Percentiles rank a stretch among this genome's conserved stretches.
phyloP scores from a whole-genome alignment of 2,113 vertebrate genomes.

The Nothocercus julius region DNA sequence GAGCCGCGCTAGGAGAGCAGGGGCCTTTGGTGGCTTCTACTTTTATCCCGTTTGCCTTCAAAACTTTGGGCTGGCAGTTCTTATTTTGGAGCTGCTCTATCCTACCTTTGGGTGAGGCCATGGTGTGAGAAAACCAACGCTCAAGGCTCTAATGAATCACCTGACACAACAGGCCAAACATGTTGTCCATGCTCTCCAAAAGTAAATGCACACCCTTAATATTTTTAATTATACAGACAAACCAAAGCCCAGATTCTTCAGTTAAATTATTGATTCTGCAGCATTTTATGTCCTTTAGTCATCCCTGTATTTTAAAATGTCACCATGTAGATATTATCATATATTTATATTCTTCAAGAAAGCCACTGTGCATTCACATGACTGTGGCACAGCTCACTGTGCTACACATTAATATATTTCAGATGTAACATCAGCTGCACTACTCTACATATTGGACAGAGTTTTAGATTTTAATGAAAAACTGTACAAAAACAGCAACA shows the following conservation, averaged over 20 bases:
- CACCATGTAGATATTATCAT: not conserved
- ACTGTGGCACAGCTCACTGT: not conserved
- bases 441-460: not conserved
- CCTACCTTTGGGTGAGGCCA: not conserved
- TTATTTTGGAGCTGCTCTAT: not conserved
- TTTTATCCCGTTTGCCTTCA: not conserved
- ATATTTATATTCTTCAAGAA: not conserved
- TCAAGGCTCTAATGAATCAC: not conserved
- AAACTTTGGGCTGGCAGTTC: not conserved
- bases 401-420: not conserved
- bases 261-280: not conserved
- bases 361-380: not conserved
- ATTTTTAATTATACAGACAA: not conserved
- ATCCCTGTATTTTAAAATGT: not conserved
- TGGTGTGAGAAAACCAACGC: not conserved
- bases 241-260: not conserved
- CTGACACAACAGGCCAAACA: not conserved
- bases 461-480: not conserved
- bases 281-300: not conserved
- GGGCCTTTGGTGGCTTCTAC: not conserved
- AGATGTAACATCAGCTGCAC: not conserved
- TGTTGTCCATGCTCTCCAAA: not conserved
- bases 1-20: accelerated
- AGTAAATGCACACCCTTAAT: not conserved
- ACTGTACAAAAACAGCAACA: not conserved